Evolutionary conservation across 2,888 invertebrate species (phyloP).

Genomic region (Pemphredon lugubris): DNA sequence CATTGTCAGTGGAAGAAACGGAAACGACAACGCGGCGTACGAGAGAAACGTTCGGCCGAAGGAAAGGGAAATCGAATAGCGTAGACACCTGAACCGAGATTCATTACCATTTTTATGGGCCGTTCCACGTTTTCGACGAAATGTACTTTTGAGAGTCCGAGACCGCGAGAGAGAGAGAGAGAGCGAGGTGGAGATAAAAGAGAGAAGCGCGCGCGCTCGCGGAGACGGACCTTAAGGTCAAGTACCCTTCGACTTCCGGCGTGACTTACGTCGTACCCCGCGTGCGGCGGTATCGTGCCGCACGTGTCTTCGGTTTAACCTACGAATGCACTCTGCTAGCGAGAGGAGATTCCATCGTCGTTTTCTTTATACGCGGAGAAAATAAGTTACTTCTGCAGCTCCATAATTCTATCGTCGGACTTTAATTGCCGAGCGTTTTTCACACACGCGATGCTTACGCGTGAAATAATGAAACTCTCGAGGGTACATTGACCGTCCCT

Average conservation of each 20-base stretch:
- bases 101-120: conserved; percentile 42
- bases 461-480: no score
- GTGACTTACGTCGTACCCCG: conserved; percentile 26
- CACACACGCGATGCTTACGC: no score
- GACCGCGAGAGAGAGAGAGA: no score
- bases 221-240: conserved; percentile 55
- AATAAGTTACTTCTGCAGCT: no score
- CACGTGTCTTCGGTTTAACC: conserved; percentile 45
- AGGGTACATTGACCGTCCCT: no score
- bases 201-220: not conserved
- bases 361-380: not conserved
- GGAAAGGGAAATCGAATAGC: conserved; percentile 45
- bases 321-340: conserved; percentile 12
- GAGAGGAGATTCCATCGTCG: conserved; percentile 18
- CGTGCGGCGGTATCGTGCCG: not conserved
- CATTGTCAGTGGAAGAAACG: conserved; percentile 25
- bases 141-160: no score
- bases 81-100: conserved; percentile 7
- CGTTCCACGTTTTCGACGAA: no score
- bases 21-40: conserved; percentile 9
- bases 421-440: not conserved
- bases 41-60: not conserved
- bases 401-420: not conserved
- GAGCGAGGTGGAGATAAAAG: not conserved
- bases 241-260: conserved; percentile 63